These are phyloP conservation scores for Podarcis siculus DNA, from an alignment of 2,797 vertebrate species.

Conservation along the genomic window DNA sequence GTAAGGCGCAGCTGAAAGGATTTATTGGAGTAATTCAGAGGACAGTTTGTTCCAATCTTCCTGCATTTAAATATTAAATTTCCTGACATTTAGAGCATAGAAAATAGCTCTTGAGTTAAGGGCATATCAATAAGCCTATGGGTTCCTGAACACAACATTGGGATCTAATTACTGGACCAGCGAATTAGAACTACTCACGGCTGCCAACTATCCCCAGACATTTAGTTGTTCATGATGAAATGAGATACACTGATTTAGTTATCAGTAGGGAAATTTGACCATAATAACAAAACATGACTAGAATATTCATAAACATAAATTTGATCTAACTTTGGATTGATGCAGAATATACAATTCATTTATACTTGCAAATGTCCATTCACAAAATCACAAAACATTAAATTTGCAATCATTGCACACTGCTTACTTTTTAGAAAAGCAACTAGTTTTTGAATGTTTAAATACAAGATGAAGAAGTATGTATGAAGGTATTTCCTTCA, in stretches of 20 bases:
- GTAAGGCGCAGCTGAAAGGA: conserved; percentile 18
- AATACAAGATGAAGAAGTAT: not conserved
- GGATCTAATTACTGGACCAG: conserved; percentile 69
- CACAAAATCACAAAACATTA: not conserved
- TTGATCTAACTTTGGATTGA: conserved; percentile 33
- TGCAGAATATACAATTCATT: conserved; percentile 22
- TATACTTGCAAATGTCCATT: conserved; percentile 6
- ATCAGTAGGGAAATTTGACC: conserved; percentile 13
- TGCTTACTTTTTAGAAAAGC: not conserved
- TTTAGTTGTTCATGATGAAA: conserved; percentile 52
- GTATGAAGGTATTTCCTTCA: not conserved
- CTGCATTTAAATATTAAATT: conserved; percentile 45
- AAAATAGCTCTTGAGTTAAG: conserved; percentile 57
- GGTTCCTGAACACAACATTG: conserved; percentile 68
- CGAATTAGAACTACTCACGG: conserved; percentile 64
- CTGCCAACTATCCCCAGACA: conserved; percentile 70
- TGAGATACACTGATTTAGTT: conserved; percentile 32
- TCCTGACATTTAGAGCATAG: conserved; percentile 36
- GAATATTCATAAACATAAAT: conserved; percentile 46
- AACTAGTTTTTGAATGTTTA: not conserved
- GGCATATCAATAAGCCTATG: conserved; percentile 55
- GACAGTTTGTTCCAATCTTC: conserved; percentile 39
- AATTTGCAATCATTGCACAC: conserved; percentile 27
- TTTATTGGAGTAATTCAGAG: conserved; percentile 25
- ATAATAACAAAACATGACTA: conserved; percentile 52